These are phyloP conservation scores for Cecidostiba fungosa DNA, from an alignment of 2,888 invertebrate species.

Conservation along the genomic window DNA sequence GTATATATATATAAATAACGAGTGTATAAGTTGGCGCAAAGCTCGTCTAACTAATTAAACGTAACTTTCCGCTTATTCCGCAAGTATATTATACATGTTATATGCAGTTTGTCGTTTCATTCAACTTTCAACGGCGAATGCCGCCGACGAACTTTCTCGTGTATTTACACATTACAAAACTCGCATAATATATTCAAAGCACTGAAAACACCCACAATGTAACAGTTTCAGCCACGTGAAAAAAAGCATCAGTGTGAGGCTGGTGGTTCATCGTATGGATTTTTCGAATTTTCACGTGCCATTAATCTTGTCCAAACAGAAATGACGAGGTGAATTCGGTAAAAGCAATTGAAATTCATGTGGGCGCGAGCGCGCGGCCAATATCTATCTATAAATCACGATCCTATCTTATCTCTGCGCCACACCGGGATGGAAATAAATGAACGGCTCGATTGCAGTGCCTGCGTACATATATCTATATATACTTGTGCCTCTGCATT, in stretches of 20 bases:
- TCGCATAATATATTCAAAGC: no score
- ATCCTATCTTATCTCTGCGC: conserved; percentile 23
- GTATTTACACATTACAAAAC: no score
- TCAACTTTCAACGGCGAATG: neutral
- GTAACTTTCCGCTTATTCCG: neutral
- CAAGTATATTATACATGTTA: neutral
- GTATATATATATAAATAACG: no score
- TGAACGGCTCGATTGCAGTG: conserved; percentile 25
- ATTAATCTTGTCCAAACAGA: conserved; percentile 2
- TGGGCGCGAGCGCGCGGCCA: neutral
- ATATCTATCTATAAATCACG: conserved; percentile 6
- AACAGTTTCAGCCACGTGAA: no score
- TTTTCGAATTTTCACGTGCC: neutral
- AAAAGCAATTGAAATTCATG: conserved; percentile 16
- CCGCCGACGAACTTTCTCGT: neutral
- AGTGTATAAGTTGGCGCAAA: neutral
- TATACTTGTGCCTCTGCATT: neutral
- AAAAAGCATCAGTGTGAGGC: no score
- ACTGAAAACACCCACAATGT: neutral
- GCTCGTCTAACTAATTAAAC: neutral
- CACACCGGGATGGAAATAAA: conserved; percentile 22
- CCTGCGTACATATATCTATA: neutral
- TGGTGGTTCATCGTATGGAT: neutral
- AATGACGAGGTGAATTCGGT: conserved; percentile 6
- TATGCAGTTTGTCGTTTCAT: neutral